These are phyloP conservation scores for Pluvialis apricaria DNA, from an alignment of 2,113 vertebrate genomes.

Conservation along the genomic window DNA sequence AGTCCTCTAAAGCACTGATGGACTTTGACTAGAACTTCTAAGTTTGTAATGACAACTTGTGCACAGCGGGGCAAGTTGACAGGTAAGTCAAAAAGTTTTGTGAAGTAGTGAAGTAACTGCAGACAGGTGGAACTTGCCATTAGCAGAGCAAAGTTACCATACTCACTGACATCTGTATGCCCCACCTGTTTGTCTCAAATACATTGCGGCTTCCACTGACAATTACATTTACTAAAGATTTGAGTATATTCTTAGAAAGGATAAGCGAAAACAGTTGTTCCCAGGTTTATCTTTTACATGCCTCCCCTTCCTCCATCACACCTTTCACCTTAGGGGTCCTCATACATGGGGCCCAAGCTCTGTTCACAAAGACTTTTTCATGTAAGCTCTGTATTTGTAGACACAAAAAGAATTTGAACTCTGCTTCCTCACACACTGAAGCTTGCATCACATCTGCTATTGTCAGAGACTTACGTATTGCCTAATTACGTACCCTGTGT, in stretches of 20 bases:
- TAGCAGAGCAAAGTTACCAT: background rate
- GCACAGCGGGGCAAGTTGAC: background rate
- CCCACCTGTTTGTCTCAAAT: background rate
- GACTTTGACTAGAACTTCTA: background rate
- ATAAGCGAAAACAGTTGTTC: background rate
- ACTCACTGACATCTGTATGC: background rate
- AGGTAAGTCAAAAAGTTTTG: background rate
- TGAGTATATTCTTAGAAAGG: background rate
- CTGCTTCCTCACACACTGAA: background rate
- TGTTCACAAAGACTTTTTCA: background rate
- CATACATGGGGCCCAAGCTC: background rate
- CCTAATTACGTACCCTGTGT: background rate
- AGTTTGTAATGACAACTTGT: background rate
- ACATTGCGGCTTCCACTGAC: background rate
- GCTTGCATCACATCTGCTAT: background rate
- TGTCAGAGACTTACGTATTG: background rate
- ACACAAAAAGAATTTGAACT: background rate
- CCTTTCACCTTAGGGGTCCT: background rate
- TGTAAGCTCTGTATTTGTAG: background rate
- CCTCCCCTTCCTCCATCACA: background rate
- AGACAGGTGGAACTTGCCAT: background rate
- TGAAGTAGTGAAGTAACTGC: background rate
- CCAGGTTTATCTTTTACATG: background rate
- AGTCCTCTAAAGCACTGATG: background rate
- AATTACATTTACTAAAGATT: background rate